Base-by-base conservation (phyloP, 2,888 invertebrate species). In the Tipula lateralis region DNA sequence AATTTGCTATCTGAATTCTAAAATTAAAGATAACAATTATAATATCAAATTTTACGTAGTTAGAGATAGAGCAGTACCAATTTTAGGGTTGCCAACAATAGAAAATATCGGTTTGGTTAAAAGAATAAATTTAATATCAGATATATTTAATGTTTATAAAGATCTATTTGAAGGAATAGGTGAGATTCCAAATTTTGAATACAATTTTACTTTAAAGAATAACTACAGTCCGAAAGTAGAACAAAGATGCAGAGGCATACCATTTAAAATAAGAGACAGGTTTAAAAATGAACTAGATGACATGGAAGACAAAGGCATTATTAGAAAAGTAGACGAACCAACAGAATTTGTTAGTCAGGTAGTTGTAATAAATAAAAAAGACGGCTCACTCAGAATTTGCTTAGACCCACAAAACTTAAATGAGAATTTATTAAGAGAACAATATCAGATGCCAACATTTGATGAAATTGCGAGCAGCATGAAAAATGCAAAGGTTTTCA, bases 401-500 rank as follows among this genome's bases (percentile, higher is more conserved):
- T 29, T 80, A 29, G 80, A 80, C 24, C 80, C 80, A 2, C 19
- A 80, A 80, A 29, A 19, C 9, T 80, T 80, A 19, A 80, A 80
- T 80, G 1, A 6, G 7, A 80, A 80, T 80, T 80, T 80, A 6
- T 9, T 29, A 80, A 24, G 29, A 1, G 24, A n/a, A n/a, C n/a
- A n/a, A n/a, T n/a, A n/a, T n/a, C n/a, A n/a, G n/a, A n/a, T n/a
- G n/a, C n/a, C n/a, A n/a, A n/a, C n/a, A n/a, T n/a, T n/a, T n/a
- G n/a, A n/a, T n/a, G n/a, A n/a, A n/a, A n/a, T n/a, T n/a, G n/a
- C n/a, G n/a, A n/a, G n/a, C n/a, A n/a, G n/a, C n/a, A n/a, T n/a
- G n/a, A n/a, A n/a, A n/a, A n/a, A 84, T 13, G 84, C 44, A 13
- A 84, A 44, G 44, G 44, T 83, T 13, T 84, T 84, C n/a, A 39